Percentiles rank a stretch among this genome's conserved stretches.
Conservation (phyloP, 2,888 invertebrate species). For the Meteorus colon region DNA sequence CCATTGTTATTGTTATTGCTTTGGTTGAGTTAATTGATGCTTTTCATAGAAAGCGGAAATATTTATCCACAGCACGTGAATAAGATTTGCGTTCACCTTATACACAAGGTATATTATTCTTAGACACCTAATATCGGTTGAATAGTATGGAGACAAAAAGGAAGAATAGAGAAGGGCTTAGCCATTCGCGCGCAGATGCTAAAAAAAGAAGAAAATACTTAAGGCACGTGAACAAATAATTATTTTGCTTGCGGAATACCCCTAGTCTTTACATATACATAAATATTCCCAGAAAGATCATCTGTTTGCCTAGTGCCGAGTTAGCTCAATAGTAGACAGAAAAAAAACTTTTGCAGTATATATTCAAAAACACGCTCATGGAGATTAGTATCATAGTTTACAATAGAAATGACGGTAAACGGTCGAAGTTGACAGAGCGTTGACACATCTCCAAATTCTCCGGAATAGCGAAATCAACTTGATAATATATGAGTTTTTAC, state of each 20-base stretch:
- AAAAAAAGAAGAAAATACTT: constrained; percentile 17
- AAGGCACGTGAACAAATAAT: constrained; percentile 58
- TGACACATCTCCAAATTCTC: constrained; percentile 10
- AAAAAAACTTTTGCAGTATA: constrained; percentile 48
- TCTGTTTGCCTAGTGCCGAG: constrained; percentile 40
- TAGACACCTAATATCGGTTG: constrained; percentile 26
- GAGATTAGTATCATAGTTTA: constrained; percentile 24
- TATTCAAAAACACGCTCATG: constrained; percentile 25
- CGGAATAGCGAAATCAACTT: background rate
- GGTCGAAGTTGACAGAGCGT: constrained; percentile 18
- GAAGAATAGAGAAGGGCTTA: background rate
- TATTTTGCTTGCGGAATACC: constrained; percentile 30
- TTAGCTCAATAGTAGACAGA: constrained; percentile 30
- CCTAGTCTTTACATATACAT: background rate
- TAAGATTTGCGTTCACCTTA: constrained; percentile 1
- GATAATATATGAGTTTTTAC: background rate
- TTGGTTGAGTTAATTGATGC: constrained; percentile 10
- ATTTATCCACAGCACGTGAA: constrained; percentile 10
- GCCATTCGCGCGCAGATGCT: constrained; percentile 33
- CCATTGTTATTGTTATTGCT: background rate
- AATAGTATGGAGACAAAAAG: background rate
- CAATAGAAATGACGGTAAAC: constrained; percentile 13
- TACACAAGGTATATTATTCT: background rate
- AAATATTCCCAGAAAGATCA: constrained; percentile 46
- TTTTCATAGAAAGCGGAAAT: background rate